Percentiles rank a stretch among this genome's conserved stretches.
phyloP scores from a whole-genome alignment of 1,140 invertebrate genomes.

The Drosophila miranda region DNA sequence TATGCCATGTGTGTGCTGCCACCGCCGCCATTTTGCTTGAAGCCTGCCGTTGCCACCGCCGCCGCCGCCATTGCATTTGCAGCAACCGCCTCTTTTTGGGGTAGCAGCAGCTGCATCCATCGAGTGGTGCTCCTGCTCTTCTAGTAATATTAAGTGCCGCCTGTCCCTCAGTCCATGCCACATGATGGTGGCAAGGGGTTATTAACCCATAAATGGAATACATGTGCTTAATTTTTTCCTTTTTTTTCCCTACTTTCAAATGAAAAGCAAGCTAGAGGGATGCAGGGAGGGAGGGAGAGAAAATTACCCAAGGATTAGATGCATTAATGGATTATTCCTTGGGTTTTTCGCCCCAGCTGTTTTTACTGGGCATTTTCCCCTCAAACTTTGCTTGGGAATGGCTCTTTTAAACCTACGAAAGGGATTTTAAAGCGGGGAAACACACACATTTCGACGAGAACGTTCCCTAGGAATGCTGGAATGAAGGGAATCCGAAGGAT shows the following conservation, averaged over 20 bases:
- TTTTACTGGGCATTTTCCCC: conserved; percentile 7
- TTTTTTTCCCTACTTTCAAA: conserved; percentile 29
- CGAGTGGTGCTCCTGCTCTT: conserved; percentile 31
- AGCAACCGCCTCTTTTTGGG: conserved; percentile 26
- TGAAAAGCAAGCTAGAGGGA: not conserved
- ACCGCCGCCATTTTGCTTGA: conserved; percentile 67
- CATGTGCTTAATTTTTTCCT: conserved; percentile 67
- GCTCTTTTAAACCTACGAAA: too few relatives aligned
- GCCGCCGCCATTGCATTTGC: not conserved
- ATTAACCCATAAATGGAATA: conserved; percentile 75
- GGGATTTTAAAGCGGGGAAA: too few relatives aligned
- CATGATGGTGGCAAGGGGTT: conserved; percentile 54
- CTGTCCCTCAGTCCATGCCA: conserved; percentile 35
- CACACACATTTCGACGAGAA: too few relatives aligned
- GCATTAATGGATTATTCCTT: conserved; percentile 69
- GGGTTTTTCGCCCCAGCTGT: conserved; percentile 13
- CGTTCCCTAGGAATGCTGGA: too few relatives aligned
- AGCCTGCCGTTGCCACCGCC: conserved; percentile 49
- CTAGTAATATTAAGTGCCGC: conserved; percentile 69
- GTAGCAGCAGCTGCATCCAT: conserved; percentile 42
- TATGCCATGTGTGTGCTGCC: conserved; percentile 8
- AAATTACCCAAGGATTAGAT: conserved; percentile 55
- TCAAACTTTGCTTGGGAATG: not conserved
- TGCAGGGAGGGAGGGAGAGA: not conserved
- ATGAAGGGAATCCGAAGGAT: too few relatives aligned